A percentile compares a stretch with the other conserved stretches of the same genome.
These are phyloP conservation scores for Sebastes oblongus DNA, from an alignment of 2,797 vertebrate genomes.

Conservation along the genomic window DNA sequence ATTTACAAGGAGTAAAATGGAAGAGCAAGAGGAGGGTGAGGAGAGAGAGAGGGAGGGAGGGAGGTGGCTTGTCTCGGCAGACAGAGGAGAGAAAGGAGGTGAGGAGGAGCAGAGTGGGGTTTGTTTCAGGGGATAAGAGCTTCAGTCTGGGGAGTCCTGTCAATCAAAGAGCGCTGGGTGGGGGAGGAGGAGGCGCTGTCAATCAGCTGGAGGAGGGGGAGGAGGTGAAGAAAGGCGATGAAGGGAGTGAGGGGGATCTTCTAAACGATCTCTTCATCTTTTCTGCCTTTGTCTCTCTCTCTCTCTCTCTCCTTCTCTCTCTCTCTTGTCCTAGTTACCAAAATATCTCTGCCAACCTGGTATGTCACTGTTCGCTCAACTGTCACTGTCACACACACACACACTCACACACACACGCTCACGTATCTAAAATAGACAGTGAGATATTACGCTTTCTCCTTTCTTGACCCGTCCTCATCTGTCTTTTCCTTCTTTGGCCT, in stretches of 20 bases:
- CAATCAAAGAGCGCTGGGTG: slow-evolving; percentile 68
- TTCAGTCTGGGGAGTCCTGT: slow-evolving; percentile 79
- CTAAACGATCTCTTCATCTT: slow-evolving; percentile 78
- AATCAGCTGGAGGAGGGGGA: slow-evolving; percentile 62
- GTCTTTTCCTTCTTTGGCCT: slow-evolving; percentile 43
- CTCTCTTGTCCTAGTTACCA: slow-evolving; percentile 75
- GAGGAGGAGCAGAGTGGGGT: slow-evolving; percentile 62
- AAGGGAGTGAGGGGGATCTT: slow-evolving; percentile 68
- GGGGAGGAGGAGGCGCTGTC: slow-evolving; percentile 69
- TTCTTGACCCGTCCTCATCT: slow-evolving; percentile 53
- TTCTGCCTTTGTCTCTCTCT: slow-evolving; percentile 59
- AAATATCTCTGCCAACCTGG: slow-evolving; percentile 79
- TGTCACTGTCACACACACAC: slow-evolving; percentile 54
- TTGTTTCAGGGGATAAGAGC: slow-evolving; percentile 78
- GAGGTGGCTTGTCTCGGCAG: slow-evolving; percentile 34
- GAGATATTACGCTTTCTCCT: slow-evolving; percentile 42
- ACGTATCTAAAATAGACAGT: slow-evolving; percentile 56
- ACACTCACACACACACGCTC: slow-evolving; percentile 16
- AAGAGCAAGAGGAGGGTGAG: background rate
- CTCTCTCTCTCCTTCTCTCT: slow-evolving; percentile 19
- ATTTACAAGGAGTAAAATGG: slow-evolving; percentile 36
- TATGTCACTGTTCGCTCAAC: slow-evolving; percentile 75
- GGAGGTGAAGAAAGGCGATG: slow-evolving; percentile 50
- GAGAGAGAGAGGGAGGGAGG: background rate
- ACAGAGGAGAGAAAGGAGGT: slow-evolving; percentile 56